A percentile compares a stretch with the other conserved stretches of the same genome.
phyloP scores from a whole-genome alignment of 2,888 invertebrate genomes.

The Ceriagrion tenellum region DNA sequence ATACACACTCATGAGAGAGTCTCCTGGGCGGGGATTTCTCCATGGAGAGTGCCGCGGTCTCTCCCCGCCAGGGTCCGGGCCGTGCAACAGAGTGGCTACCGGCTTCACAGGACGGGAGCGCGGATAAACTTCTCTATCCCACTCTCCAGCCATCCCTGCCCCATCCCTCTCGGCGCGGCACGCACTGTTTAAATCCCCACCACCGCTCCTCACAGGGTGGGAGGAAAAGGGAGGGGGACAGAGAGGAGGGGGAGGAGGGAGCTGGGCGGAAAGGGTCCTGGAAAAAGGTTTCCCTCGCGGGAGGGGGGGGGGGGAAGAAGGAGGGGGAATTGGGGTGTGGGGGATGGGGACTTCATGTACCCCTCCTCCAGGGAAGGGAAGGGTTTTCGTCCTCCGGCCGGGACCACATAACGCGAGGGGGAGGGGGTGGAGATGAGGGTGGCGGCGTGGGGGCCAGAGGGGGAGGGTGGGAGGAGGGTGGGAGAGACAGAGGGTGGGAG shows the following conservation, averaged over 20 bases:
- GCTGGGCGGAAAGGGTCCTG: not conserved
- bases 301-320: not conserved
- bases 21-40: not conserved
- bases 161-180: not conserved
- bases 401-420: not conserved
- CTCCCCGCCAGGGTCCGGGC: not conserved
- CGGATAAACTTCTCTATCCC: slow-evolving; percentile 26
- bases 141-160: not conserved
- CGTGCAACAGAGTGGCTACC: slow-evolving; percentile 63
- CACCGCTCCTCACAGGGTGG: slow-evolving; percentile 48
- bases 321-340: not conserved
- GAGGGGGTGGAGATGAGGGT: not conserved
- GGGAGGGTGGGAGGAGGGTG: not conserved
- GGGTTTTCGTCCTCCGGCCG: not conserved
- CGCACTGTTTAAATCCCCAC: not conserved
- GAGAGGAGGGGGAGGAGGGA: not conserved
- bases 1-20: too few species aligned
- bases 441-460: not conserved
- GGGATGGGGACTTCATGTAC: too few species aligned
- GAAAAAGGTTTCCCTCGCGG: not conserved
- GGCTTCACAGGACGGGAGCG: slow-evolving; percentile 58
- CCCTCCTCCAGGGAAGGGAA: not conserved
- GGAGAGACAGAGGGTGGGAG: not conserved
- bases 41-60: not conserved
- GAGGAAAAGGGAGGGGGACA: not conserved